Conservation (phyloP, 2,888 invertebrate genomes). For the Eilema caniola region DNA sequence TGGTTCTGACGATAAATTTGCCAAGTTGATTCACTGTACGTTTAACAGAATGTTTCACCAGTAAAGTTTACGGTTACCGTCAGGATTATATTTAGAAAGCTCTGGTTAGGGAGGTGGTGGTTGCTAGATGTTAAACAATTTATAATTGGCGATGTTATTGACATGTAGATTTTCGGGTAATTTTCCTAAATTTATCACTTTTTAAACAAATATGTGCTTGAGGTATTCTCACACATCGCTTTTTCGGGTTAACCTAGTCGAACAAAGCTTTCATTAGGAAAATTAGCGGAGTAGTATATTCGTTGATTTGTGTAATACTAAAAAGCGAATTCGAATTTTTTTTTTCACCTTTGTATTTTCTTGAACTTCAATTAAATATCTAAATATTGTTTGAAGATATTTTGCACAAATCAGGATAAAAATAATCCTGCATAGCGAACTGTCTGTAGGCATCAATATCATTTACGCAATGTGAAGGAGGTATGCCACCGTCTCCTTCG, state of each 20-base stretch:
- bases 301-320: too few relatives aligned
- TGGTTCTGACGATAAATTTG: constrained; percentile 46
- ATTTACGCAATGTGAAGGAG: background rate
- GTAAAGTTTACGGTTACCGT: constrained; percentile 41
- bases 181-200: too few relatives aligned
- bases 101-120: constrained; percentile 20
- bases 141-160: background rate
- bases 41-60: constrained; percentile 41
- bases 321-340: too few relatives aligned
- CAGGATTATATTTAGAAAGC: constrained; percentile 43
- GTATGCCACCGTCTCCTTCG: constrained; percentile 6
- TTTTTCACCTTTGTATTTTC: too few relatives aligned
- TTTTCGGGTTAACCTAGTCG: too few relatives aligned
- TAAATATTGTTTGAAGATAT: background rate
- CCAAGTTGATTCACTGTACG: constrained; percentile 39
- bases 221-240: too few relatives aligned
- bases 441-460: background rate
- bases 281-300: too few relatives aligned
- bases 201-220: too few relatives aligned
- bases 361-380: too few relatives aligned
- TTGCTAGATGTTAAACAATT: background rate
- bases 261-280: too few relatives aligned
- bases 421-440: background rate
- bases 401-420: background rate
- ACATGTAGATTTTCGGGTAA: too few relatives aligned